Percentiles rank a stretch among this genome's conserved stretches.
Evolutionary conservation across 2,888 invertebrate species (phyloP).

Genomic region (Agonopterix heracliana): DNA sequence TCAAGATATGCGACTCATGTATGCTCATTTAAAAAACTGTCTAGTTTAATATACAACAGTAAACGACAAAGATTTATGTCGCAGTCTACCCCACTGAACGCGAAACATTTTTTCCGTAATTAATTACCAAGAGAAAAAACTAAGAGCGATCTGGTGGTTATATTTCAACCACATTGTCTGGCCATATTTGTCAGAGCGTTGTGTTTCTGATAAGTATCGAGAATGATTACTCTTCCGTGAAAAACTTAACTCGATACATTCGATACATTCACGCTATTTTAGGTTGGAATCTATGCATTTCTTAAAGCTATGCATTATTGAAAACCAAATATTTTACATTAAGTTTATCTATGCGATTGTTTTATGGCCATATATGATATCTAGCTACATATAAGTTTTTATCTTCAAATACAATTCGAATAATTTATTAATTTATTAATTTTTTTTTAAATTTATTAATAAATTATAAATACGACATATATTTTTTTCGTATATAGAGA

Average conservation of each 20-base stretch:
- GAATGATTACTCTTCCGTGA: constrained; percentile 16
- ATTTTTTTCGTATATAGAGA: no score
- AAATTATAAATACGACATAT: no score
- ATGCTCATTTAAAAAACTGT: neutral
- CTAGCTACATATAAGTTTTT: no score
- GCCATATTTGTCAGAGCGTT: constrained; percentile 10
- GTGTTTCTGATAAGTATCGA: constrained; percentile 16
- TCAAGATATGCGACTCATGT: neutral
- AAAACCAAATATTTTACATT: no score
- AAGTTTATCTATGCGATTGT: no score
- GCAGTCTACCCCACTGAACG: constrained; percentile 2
- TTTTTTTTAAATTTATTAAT: no score
- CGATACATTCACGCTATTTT: constrained; percentile 12
- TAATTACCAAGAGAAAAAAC: constrained; percentile 7
- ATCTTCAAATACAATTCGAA: no score
- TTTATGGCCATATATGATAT: no score
- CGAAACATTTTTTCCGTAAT: constrained; percentile 8
- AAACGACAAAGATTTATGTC: constrained; percentile 2
- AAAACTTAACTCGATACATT: constrained; percentile 13
- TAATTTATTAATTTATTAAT: no score
- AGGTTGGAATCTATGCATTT: constrained; percentile 7
- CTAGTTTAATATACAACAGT: neutral
- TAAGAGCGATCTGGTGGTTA: constrained; percentile 3
- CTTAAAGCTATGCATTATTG: no score
- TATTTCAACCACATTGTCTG: constrained; percentile 2